Evolutionary conservation across 2,113 vertebrate species (phyloP).

Genomic region (Trogon surrucura): DNA sequence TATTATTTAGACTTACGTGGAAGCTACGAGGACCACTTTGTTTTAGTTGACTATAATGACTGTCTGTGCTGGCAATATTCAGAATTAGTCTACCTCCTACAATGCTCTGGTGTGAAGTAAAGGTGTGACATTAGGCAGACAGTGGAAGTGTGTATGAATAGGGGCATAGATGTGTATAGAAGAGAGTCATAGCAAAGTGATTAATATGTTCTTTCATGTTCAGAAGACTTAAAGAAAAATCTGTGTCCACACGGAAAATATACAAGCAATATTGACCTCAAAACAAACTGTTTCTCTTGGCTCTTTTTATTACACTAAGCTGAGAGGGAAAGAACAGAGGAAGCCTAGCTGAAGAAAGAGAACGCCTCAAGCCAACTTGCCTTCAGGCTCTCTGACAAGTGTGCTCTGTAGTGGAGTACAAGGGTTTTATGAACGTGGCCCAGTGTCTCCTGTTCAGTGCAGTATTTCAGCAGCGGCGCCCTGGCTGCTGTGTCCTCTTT

Average conservation of each 20-base stretch:
- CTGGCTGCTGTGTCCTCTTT: neutral
- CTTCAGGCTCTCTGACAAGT: neutral
- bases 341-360: neutral
- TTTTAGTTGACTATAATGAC: neutral
- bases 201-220: neutral
- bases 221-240: neutral
- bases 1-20: neutral
- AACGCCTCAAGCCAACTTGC: neutral
- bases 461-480: neutral
- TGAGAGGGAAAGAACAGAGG: neutral
- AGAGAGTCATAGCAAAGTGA: neutral
- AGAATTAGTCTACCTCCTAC: neutral
- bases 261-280: neutral
- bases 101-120: neutral
- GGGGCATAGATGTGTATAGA: neutral
- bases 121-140: neutral
- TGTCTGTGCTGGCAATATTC: neutral
- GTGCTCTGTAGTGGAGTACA: neutral
- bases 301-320: neutral
- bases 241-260: neutral
- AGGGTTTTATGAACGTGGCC: accelerated
- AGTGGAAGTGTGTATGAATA: neutral
- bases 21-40: neutral
- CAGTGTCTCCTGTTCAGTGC: neutral
- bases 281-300: neutral